These are phyloP conservation scores for Cephalopachus bancanus DNA, from an alignment of 2,797 vertebrate species.

Conservation along the genomic window DNA sequence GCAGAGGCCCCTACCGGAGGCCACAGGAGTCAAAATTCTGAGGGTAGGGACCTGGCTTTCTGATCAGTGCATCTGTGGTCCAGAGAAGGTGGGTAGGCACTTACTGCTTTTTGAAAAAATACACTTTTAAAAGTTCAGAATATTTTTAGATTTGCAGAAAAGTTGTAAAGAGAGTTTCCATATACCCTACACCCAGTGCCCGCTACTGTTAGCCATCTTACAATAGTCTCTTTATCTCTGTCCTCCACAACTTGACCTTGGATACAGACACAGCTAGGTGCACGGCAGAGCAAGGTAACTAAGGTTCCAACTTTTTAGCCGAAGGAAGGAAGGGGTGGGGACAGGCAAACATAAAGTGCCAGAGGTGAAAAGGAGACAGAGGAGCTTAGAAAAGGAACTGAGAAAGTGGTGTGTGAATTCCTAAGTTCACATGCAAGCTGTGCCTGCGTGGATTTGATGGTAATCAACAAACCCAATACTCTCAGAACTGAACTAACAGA, in stretches of 20 bases:
- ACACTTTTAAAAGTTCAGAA: neutral
- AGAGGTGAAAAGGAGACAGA: neutral
- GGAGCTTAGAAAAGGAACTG: neutral
- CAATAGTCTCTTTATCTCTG: neutral
- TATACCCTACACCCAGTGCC: neutral
- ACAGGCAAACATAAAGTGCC: neutral
- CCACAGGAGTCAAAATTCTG: neutral
- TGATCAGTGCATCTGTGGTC: neutral
- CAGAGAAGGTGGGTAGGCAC: neutral
- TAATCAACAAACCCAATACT: accelerated
- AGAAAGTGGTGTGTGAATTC: neutral
- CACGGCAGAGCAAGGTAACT: neutral
- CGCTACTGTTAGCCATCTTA: neutral
- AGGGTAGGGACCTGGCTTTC: neutral
- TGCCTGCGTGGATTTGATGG: no score
- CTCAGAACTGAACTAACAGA: neutral
- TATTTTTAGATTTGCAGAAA: neutral
- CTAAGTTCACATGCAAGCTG: neutral
- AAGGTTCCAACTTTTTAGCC: neutral
- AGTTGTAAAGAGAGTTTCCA: neutral
- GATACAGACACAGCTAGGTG: neutral
- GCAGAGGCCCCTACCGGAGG: neutral
- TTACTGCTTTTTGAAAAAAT: neutral
- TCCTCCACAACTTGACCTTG: neutral
- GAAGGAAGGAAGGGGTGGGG: neutral